Conservation (phyloP, 35 echinoderm and acorn worm species). For the Heliocidaris tuberculata region DNA sequence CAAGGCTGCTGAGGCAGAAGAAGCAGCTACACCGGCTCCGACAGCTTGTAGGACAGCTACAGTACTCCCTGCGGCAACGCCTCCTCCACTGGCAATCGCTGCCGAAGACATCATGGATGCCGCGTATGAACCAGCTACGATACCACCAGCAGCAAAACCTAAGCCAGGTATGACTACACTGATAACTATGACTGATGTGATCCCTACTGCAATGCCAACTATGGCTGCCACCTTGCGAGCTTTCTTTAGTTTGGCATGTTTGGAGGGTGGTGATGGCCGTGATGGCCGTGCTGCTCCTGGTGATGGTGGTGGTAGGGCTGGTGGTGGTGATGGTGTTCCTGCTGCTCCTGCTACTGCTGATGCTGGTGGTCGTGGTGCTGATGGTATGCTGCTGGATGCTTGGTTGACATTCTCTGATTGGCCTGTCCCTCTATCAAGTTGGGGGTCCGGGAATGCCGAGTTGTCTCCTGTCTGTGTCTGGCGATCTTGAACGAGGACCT, state of each 20-base stretch:
- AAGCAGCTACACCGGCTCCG: neutral
- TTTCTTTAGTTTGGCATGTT: neutral
- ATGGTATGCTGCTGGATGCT: neutral
- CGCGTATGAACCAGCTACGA: neutral
- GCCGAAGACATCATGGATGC: constrained; percentile 5
- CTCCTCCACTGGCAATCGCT: constrained; percentile 25
- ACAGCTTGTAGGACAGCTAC: constrained; percentile 31
- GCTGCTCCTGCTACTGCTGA: neutral
- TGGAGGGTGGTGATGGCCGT: neutral
- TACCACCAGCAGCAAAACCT: constrained; percentile 34
- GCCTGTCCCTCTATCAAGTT: neutral
- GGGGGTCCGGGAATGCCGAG: neutral
- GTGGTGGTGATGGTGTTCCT: neutral
- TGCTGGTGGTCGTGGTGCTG: neutral
- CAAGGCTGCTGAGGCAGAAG: neutral
- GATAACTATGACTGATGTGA: neutral
- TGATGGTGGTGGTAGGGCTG: neutral
- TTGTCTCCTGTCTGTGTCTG: neutral
- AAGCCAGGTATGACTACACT: constrained; percentile 21
- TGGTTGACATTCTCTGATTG: neutral
- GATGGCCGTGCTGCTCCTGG: neutral
- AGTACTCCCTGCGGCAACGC: constrained; percentile 25
- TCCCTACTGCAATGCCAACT: neutral
- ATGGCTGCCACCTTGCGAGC: neutral
- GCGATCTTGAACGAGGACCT: neutral